Base-by-base conservation (phyloP, 2,888 invertebrate genomes). In the Colostygia pectinataria region DNA sequence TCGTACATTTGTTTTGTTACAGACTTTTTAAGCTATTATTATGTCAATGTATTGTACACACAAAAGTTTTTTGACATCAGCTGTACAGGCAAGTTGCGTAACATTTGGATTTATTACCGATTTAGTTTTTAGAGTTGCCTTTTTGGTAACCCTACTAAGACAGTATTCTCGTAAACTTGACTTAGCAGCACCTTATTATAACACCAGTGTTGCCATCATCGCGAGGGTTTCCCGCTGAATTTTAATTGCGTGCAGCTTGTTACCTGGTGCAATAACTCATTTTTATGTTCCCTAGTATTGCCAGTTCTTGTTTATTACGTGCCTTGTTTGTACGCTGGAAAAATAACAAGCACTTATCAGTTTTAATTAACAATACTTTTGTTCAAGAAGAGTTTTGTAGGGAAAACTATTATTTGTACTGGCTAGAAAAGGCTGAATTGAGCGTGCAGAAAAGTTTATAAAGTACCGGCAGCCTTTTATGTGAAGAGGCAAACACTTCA, bases 151-250 rank as follows among this genome's bases (percentile, higher is more conserved):
- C 41, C 48, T 62, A 55, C 8, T 27, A 9, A 36, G 45, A 41
- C 29, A 61, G 56, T 65, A 55, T 55, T 53, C 70, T 68, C 68
- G 60, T 71, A 71, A 71, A 66, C 65, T 67, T 71, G 71, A 69
- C 68, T 68, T 66, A 66, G 15, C 32, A 23, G 68, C 68, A 61
- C 60, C 59, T 68, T 64, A 63, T 64, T 68, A 65, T 65, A 67
- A 61, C 58, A 36, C 48, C 50, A 54, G 65, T 63, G 66, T 66
- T 66, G 58, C 49, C 34, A 54, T 49, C 41, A 38, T 36, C 41
- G 27, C 42, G 27, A 31, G 36, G 32, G 55, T 40, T 50, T 45
- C 45, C 31, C 37, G 12, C 32, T 29, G 49, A 50, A 57, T 49
- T 51, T 53, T 57, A 55, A 53, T 60, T 49, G 48, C 29, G 47